These are phyloP conservation scores for Ambastaia sidthimunki DNA, from an alignment of 2,797 vertebrate species.

Conservation along the genomic window DNA sequence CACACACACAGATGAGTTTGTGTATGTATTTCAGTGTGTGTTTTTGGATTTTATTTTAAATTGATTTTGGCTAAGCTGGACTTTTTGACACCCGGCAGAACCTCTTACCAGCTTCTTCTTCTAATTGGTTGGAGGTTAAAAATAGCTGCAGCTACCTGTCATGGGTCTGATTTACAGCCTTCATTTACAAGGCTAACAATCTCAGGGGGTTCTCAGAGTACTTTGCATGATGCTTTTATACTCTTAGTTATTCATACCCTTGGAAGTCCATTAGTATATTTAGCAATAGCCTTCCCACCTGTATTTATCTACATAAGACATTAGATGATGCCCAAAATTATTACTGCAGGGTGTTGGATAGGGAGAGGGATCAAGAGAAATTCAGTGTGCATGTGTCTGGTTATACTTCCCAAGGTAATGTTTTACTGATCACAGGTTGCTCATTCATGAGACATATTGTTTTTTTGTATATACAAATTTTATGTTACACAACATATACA, in stretches of 20 bases:
- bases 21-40: neutral
- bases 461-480: no score
- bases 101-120: slow-evolving; percentile 51
- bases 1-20: neutral
- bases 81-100: slow-evolving; percentile 29
- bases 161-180: slow-evolving; percentile 68
- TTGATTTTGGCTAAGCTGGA: slow-evolving; percentile 9
- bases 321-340: neutral
- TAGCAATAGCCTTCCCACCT: neutral
- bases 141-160: slow-evolving; percentile 68
- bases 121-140: slow-evolving; percentile 71
- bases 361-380: no score
- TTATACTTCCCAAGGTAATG: no score
- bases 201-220: slow-evolving; percentile 46
- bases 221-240: slow-evolving; percentile 17
- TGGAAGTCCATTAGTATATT: neutral
- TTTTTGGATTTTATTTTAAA: slow-evolving; percentile 25
- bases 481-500: no score
- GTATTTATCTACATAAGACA: neutral
- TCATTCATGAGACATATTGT: no score
- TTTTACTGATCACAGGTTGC: no score
- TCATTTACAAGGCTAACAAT: slow-evolving; percentile 70
- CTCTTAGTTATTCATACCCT: neutral
- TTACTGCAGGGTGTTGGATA: neutral
- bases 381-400: no score